A percentile compares a stretch with the other conserved stretches of the same genome.
phyloP scores from a whole-genome alignment of 2,888 invertebrate genomes.

The Eupeodes luniger region DNA sequence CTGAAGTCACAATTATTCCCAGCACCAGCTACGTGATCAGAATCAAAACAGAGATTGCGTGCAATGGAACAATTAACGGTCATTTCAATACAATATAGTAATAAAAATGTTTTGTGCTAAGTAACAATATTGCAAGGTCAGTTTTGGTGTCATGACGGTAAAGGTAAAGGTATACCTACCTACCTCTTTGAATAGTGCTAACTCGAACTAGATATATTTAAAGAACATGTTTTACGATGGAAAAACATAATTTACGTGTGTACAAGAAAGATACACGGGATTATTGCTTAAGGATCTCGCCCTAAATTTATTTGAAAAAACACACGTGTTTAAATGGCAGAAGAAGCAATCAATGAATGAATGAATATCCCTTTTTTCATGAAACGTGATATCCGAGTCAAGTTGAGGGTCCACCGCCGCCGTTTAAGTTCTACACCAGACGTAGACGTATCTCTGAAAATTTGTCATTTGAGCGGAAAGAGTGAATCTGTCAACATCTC shows the following conservation, averaged over 20 bases:
- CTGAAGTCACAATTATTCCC: slow-evolving; percentile 45
- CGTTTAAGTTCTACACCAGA: neutral
- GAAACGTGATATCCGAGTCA: slow-evolving; percentile 29
- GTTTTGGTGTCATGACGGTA: neutral
- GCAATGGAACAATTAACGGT: slow-evolving; percentile 27
- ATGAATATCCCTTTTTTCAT: slow-evolving; percentile 30
- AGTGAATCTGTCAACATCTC: slow-evolving; percentile 51
- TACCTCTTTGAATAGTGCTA: slow-evolving; percentile 25
- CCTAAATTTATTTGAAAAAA: slow-evolving; percentile 26
- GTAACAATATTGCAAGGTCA: slow-evolving; percentile 28
- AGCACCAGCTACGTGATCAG: slow-evolving; percentile 60
- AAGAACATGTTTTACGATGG: slow-evolving; percentile 20
- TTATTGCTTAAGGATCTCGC: slow-evolving; percentile 34
- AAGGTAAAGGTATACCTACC: neutral
- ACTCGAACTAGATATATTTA: slow-evolving; percentile 10
- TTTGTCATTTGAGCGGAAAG: slow-evolving; percentile 46
- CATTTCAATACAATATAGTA: slow-evolving; percentile 7
- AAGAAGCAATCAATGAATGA: slow-evolving; percentile 18
- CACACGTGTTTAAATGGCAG: slow-evolving; percentile 45
- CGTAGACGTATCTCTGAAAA: neutral
- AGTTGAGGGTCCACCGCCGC: slow-evolving; percentile 1
- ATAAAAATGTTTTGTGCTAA: slow-evolving; percentile 25
- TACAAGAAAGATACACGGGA: slow-evolving; percentile 35
- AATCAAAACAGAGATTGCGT: slow-evolving; percentile 41
- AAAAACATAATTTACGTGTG: slow-evolving; percentile 59